Evolutionary conservation across 2,113 vertebrate genomes (phyloP), one percentile per base, ranked within the genome.

Genomic region (Carassius auratus): DNA sequence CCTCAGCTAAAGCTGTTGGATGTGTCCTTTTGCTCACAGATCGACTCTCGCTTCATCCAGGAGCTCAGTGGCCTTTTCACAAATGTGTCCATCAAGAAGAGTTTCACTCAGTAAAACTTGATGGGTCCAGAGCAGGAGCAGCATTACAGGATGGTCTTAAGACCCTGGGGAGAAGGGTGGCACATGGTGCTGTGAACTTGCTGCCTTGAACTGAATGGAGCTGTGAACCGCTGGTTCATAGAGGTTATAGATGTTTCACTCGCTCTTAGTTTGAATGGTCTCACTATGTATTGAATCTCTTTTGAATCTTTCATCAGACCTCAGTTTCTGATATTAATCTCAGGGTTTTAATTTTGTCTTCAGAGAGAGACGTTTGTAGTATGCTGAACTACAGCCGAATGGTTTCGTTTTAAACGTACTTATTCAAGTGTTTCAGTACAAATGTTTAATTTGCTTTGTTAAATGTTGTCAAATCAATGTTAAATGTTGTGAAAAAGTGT

Each of bases 11-110:
- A 95, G 79, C 94, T 99, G 87, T 94, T 99, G 23, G 98, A 99
- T 62, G 96, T 99, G 89, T 99, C 98, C 92, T 99, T 99, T 95
- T 99, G 98, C 93, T 99, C 97, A 0, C 97, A 99, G 92, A 96
- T 99, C 74, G 98, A 99, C 94, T 96, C 94, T 79, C 95, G 96
- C 88, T 93, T 95, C 19, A 96, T 98, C 69, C 95, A 98, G 77
- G 98, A 99, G 90, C 94, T 99, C 86, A 95, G 93, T 61, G 92
- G 93, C 82, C 95, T 92, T 90, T 99, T 98, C 87, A 97, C 97
- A 77, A 96, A 95, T 6, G 96, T 99, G 84, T 94, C 95, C 92
- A 98, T 99, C 92, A 99, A 99, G 91, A 98, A 97, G 93, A 99
- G 98, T 91, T 99, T 99, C 93, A 99, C 97, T 87, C 97, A 99